Evolutionary conservation across 2,797 vertebrate species (phyloP), one percentile per base, ranked within the genome.

Genomic region (Alcedo quadribrachys): DNA sequence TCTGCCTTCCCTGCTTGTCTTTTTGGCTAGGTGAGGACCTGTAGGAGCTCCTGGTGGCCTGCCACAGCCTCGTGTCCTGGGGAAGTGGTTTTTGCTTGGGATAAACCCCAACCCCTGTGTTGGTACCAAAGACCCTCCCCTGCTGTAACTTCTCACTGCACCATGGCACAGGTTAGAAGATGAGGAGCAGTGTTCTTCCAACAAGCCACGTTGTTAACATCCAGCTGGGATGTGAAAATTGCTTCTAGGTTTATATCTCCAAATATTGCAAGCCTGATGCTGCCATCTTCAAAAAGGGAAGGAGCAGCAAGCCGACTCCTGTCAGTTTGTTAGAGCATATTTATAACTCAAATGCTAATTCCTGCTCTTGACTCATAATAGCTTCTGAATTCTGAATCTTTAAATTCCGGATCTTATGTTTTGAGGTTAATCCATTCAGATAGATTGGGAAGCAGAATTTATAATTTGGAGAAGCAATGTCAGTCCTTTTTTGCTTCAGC

Each of bases 301-400:
- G 94, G 94, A 96, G 93, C 82, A 95, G 92, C 86, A 96, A 93
- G 95, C 93, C 61, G 48, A 84, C 94, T 85, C 90, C 94, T 71
- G 40, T 95, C 95, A 93, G 92, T 95, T 96, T 96, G 93, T 94
- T 91, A 71, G 95, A 97, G 94, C 89, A 37, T 93, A 91, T 96
- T 96, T 96, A 95, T 96, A 97, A 97, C 94, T 95, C 80, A 35
- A 48, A 95, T 87, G 94, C 96, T 97, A 95, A 95, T 97, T 97
- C 95, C 94, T 94, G 93, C 96, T 97, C 96, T 97, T 94, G 94
- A 96, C 96, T 97, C 96, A 96, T 97, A 96, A 97, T 96, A 96
- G 95, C 96, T 96, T 95, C 94, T 91, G 96, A 96, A 96, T 96
- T 89, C 93, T 92, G 87, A 95, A 95, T 95, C 97, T 97, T 96